Evolutionary conservation across 1,140 invertebrate genomes (phyloP).

Genomic region (Drosophila rhopaloa): DNA sequence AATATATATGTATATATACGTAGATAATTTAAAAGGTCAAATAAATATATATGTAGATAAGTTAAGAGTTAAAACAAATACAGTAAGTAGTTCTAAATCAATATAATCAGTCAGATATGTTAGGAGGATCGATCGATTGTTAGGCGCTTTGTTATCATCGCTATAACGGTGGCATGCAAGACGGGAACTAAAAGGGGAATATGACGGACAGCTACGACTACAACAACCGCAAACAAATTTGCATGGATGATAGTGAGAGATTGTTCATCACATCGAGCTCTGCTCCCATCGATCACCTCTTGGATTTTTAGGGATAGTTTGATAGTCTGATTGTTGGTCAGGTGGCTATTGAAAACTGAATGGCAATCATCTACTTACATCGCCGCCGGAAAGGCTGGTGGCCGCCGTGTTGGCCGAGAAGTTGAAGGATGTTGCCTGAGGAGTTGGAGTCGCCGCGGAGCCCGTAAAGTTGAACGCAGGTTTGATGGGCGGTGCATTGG

Average conservation of each 20-base stretch:
- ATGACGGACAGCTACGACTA: slow-evolving; percentile 39
- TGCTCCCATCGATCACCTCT: slow-evolving; percentile 11
- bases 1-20: slow-evolving; percentile 27
- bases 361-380: slow-evolving; percentile 37
- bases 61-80: slow-evolving; percentile 25
- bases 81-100: slow-evolving; percentile 7
- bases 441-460: slow-evolving; percentile 15
- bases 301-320: background rate
- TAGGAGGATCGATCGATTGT: slow-evolving; percentile 11
- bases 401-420: slow-evolving; percentile 43
- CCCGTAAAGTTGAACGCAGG: slow-evolving; percentile 67
- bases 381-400: slow-evolving; percentile 2
- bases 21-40: slow-evolving; percentile 22
- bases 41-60: slow-evolving; percentile 25
- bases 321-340: background rate
- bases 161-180: slow-evolving; percentile 40
- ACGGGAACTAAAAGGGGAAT: slow-evolving; percentile 11
- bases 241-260: slow-evolving; percentile 25
- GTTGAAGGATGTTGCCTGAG: slow-evolving; percentile 52
- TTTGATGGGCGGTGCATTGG: slow-evolving; percentile 18
- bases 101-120: slow-evolving; percentile 7
- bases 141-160: background rate
- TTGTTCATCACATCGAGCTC: slow-evolving; percentile 24
- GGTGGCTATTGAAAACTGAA: too few species aligned
- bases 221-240: slow-evolving; percentile 46